Base-by-base conservation (phyloP, 2,797 vertebrate genomes). In the Sylvilagus floridanus region DNA sequence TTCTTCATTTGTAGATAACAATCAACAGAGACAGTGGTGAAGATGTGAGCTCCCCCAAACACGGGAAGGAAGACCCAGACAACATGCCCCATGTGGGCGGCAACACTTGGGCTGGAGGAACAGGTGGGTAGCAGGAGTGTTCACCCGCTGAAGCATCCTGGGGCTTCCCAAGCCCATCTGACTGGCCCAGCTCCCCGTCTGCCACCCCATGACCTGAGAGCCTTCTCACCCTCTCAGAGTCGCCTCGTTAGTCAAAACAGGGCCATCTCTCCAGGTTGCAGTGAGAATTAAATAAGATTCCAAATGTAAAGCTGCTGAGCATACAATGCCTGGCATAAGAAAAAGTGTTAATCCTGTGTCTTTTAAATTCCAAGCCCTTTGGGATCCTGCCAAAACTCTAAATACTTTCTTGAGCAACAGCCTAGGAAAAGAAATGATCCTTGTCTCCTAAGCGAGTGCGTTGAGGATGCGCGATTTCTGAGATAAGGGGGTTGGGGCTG, bases 41-140 rank as follows among this genome's bases (percentile, higher is more conserved):
- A 98, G 99, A 99, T 21, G 99, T 99, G 96, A 99, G 98, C 14
- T 98, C 98, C 75, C 99, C 99, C 1, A 99, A 99, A 98, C 99
- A 99, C 0, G 99, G 99, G 95, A 99, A 99, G 98, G 97, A 99
- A 5, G 99, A 99, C 97, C 96, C 98, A 65, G 96, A 96, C 66
- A 99, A 99, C 62, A 97, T 90, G 78, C 99, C 99, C 0, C 99
- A 99, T 0, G 98, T 99, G 26, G 99, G 99, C 12, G 99, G 99
- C 50, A 99, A 99, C 97, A 99, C 98, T 30, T 99, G 99, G 99
- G 99, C 99, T 7, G 99, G 99, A 30, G 99, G 99, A 97, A 99
- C 99, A 98, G 99, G 99, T 99, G 68, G 84, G 97, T 92, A 63
- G 65, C 63, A 0, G 0, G 3, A 32, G 26, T 3, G 5, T 86